Percentiles rank a stretch among this genome's conserved stretches.
Evolutionary conservation across 2,888 invertebrate species (phyloP).

Genomic region (Eupithecia vulgata): DNA sequence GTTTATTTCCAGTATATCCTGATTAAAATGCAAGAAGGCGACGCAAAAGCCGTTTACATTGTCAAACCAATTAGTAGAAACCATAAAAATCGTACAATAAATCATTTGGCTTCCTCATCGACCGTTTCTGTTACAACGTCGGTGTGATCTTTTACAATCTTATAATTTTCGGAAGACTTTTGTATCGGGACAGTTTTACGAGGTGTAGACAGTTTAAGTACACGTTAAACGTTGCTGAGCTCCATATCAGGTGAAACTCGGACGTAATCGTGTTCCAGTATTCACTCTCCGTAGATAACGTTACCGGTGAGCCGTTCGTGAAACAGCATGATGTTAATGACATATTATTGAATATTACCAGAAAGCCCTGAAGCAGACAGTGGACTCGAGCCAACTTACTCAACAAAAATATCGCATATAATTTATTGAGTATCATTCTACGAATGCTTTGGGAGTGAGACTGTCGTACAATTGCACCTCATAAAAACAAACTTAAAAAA

Average conservation of each 20-base stretch:
- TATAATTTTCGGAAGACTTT: conserved; percentile 65
- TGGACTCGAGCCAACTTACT: conserved; percentile 77
- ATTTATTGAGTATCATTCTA: conserved; percentile 80
- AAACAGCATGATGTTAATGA: conserved; percentile 50
- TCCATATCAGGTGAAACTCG: conserved; percentile 57
- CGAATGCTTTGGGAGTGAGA: conserved; percentile 71
- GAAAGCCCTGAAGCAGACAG: conserved; percentile 65
- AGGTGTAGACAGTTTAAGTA: conserved; percentile 70
- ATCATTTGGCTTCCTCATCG: conserved; percentile 74
- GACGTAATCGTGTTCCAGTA: conserved; percentile 41
- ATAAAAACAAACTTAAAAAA: conserved; percentile 77
- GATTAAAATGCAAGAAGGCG: conserved; percentile 78
- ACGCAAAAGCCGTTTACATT: conserved; percentile 74
- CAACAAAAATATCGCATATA: conserved; percentile 80
- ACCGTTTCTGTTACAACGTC: conserved; percentile 54
- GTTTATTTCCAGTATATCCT: conserved; percentile 74
- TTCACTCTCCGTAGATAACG: conserved; percentile 46
- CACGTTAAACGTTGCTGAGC: conserved; percentile 52
- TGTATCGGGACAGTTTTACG: conserved; percentile 74
- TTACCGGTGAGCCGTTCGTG: conserved; percentile 39
- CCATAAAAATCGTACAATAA: conserved; percentile 73
- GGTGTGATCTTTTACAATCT: conserved; percentile 61
- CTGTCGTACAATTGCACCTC: conserved; percentile 77
- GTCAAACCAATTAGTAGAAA: conserved; percentile 77
- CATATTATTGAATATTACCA: conserved; percentile 65